Evolutionary conservation across 2,888 invertebrate genomes (phyloP).

Genomic region (Beris chalybata): DNA sequence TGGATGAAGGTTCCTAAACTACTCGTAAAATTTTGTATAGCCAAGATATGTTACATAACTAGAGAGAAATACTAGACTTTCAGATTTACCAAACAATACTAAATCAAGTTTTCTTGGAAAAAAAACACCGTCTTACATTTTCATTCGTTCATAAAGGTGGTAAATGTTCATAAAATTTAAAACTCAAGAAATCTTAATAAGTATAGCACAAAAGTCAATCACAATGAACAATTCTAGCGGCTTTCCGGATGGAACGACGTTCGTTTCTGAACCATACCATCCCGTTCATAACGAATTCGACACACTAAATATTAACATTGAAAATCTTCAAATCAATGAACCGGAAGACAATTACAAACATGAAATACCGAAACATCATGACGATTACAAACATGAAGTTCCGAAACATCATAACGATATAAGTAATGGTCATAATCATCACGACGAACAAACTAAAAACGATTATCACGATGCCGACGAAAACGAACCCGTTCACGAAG

Average conservation of each 20-base stretch:
- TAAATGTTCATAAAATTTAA: no score
- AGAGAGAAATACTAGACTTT: no score
- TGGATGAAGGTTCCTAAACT: no score
- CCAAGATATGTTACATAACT: no score
- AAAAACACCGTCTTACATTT: no score
- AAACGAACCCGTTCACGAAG: constrained; percentile 5
- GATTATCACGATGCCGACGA: neutral
- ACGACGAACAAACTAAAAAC: neutral
- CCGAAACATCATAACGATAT: neutral
- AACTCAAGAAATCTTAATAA: no score
- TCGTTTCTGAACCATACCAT: constrained; percentile 17
- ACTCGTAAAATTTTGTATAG: no score
- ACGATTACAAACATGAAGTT: neutral
- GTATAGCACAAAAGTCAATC: no score
- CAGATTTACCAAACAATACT: constrained; percentile 1
- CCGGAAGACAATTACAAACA: constrained; percentile 13
- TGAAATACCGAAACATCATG: neutral
- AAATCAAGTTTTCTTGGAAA: constrained; percentile 26
- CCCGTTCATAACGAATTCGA: constrained; percentile 6
- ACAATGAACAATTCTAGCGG: constrained; percentile 10
- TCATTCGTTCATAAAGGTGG: no score
- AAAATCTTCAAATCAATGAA: constrained; percentile 30
- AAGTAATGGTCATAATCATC: constrained; percentile 18
- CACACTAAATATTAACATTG: constrained; percentile 27
- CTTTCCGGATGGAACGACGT: constrained; percentile 4